Conservation (phyloP, 1,140 invertebrate species). For the Pachypeltis micranthus region DNA sequence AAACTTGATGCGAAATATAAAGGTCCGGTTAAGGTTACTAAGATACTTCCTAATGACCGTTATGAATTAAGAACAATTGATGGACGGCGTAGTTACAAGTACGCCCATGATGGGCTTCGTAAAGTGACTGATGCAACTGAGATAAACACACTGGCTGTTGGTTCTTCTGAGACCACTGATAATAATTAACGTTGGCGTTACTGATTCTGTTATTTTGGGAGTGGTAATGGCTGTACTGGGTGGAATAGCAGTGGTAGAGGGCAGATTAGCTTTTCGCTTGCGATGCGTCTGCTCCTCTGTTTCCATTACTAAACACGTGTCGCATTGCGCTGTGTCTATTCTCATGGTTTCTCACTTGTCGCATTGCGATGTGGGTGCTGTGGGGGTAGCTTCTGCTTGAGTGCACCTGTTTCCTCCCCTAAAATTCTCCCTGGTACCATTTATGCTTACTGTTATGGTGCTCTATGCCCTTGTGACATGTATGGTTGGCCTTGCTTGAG, state of each 20-base stretch:
- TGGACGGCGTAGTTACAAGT: constrained; percentile 1
- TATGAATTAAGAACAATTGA: not conserved
- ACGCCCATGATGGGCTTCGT: not conserved
- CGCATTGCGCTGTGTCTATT: constrained; percentile 7
- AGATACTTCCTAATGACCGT: not conserved
- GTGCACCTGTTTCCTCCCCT: constrained; percentile 1
- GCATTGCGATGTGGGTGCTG: constrained; percentile 5
- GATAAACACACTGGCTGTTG: not conserved
- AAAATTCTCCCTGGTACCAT: too few relatives aligned
- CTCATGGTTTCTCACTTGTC: constrained; percentile 1
- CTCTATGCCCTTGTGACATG: too few relatives aligned
- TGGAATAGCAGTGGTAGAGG: not conserved
- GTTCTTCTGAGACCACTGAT: not conserved
- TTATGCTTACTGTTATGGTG: too few relatives aligned
- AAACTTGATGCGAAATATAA: not conserved
- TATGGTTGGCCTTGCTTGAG: too few relatives aligned
- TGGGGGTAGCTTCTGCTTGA: not conserved
- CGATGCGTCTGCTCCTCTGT: not conserved
- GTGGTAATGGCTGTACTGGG: not conserved
- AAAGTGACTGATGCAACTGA: constrained; percentile 7
- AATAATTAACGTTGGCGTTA: not conserved
- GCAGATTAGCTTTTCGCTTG: constrained; percentile 6
- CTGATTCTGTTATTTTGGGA: not conserved
- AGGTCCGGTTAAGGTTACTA: constrained; percentile 1
- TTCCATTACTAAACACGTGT: constrained; percentile 4